Evolutionary conservation across 2,797 vertebrate genomes (phyloP), one percentile per base, ranked within the genome.

Genomic region (Semotilus atromaculatus): DNA sequence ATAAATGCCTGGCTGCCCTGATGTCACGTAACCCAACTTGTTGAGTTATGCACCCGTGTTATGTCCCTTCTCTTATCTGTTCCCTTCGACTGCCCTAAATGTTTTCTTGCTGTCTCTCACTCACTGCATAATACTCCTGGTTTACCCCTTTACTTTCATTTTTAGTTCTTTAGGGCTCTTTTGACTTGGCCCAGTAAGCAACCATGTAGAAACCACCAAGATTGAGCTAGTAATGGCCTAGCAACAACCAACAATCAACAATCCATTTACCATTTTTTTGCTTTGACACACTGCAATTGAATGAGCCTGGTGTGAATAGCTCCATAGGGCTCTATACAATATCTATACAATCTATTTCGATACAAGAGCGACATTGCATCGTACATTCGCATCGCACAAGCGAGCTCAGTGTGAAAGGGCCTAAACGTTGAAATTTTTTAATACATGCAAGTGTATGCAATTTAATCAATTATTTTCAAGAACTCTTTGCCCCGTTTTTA

Each of bases 1-100:
- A 82, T 78, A 75, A 36, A 64, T 72, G 48, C 36, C 8, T 23
- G 21, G 23, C 67, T 45, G 4, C 8, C 21, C 71, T 64, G 10
- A 36, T 26, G 62, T 53, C 62, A 73, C 7, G 26, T 67, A 68
- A 81, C 72, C 23, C 82, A 23, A 75, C 87, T 79, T 82, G 83
- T 88, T 90, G 87, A 88, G 87, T 86, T 84, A 84, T 60, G 51
- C 29, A 60, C 82, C 83, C 77, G 34, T 79, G 6, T 40, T 38
- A 66, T 38, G 34, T 76, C 53, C 13, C 31, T 26, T 58, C 21
- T 4, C 48, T 51, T 51, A 13, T 36, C 9, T 53, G 29, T 34
- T 43, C 26, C 26, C 29, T 36, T 55, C 58, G 18, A 76, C 11
- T 76, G 34, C 10, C 36, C 34, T n/a, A 40, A 60, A 60, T 36